These are phyloP conservation scores for Melieria omissa DNA, from an alignment of 2,888 invertebrate genomes.

Conservation along the genomic window DNA sequence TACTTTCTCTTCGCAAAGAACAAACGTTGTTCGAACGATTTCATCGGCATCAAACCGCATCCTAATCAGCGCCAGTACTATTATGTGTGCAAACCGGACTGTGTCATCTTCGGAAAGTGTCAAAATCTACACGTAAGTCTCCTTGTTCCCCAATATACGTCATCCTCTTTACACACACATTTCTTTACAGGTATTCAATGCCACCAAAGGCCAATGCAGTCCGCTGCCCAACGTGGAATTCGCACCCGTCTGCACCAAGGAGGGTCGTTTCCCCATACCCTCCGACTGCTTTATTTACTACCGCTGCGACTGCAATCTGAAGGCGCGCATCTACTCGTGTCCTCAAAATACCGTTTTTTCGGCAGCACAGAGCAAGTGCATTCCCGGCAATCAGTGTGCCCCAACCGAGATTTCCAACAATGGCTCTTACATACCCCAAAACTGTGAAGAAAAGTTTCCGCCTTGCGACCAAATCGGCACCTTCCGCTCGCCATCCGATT, in stretches of 20 bases:
- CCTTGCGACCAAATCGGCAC: slow-evolving; percentile 61
- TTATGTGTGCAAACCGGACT: slow-evolving; percentile 65
- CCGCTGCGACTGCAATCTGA: slow-evolving; percentile 57
- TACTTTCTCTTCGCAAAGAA: slow-evolving; percentile 47
- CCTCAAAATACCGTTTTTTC: slow-evolving; percentile 59
- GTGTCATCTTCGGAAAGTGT: slow-evolving; percentile 66
- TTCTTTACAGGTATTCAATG: slow-evolving; percentile 52
- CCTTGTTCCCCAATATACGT: background rate
- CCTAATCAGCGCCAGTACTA: slow-evolving; percentile 66
- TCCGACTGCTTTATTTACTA: slow-evolving; percentile 61
- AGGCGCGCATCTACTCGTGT: slow-evolving; percentile 59
- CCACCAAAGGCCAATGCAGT: slow-evolving; percentile 53
- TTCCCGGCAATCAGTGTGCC: slow-evolving; percentile 54
- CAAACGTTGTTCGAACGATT: slow-evolving; percentile 62
- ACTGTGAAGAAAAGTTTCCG: slow-evolving; percentile 61
- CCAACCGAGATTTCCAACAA: slow-evolving; percentile 57
- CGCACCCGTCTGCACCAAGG: slow-evolving; percentile 51
- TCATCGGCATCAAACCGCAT: slow-evolving; percentile 62
- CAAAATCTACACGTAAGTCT: slow-evolving; percentile 57
- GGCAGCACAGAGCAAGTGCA: slow-evolving; percentile 56
- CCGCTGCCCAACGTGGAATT: slow-evolving; percentile 51
- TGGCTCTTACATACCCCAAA: slow-evolving; percentile 55
- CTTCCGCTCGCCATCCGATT: slow-evolving; percentile 63
- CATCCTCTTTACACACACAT: background rate
- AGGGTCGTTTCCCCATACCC: slow-evolving; percentile 64